phyloP scores from a whole-genome alignment of 2,888 invertebrate genomes.

The Plagodis pulveraria region DNA sequence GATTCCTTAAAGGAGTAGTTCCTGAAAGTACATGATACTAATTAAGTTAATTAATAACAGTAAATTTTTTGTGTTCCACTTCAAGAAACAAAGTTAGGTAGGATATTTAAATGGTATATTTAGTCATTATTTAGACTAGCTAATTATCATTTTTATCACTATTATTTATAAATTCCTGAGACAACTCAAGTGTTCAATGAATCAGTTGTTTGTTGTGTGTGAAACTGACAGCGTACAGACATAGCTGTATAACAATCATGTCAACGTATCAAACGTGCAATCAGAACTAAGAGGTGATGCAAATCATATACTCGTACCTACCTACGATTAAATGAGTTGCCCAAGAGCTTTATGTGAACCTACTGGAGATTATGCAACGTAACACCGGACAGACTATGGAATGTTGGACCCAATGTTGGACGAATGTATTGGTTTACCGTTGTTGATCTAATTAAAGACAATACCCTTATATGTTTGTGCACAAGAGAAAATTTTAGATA shows the following conservation, averaged over 20 bases:
- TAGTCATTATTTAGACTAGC: constrained; percentile 9
- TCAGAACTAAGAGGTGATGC: constrained; percentile 26
- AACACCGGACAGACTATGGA: constrained; percentile 15
- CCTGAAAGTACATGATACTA: no score
- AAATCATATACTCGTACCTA: constrained; percentile 27
- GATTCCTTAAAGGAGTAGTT: no score
- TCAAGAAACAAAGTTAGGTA: not conserved
- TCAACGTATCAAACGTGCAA: constrained; percentile 33
- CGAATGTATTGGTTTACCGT: not conserved
- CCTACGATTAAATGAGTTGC: constrained; percentile 35
- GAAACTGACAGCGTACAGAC: constrained; percentile 33
- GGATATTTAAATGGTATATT: not conserved
- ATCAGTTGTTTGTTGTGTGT: constrained; percentile 11
- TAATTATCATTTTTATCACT: not conserved
- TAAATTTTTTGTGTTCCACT: not conserved
- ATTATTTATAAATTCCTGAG: constrained; percentile 12
- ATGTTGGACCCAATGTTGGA: constrained; percentile 17
- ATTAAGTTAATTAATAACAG: no score
- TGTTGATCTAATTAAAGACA: no score
- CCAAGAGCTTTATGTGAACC: constrained; percentile 31
- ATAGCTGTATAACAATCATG: constrained; percentile 34
- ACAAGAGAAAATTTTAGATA: no score
- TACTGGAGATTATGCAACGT: constrained; percentile 34
- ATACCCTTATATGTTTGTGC: no score
- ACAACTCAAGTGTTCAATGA: constrained; percentile 2